phyloP scores from a whole-genome alignment of 2,113 vertebrate genomes.

The Solenodon paradoxus region DNA sequence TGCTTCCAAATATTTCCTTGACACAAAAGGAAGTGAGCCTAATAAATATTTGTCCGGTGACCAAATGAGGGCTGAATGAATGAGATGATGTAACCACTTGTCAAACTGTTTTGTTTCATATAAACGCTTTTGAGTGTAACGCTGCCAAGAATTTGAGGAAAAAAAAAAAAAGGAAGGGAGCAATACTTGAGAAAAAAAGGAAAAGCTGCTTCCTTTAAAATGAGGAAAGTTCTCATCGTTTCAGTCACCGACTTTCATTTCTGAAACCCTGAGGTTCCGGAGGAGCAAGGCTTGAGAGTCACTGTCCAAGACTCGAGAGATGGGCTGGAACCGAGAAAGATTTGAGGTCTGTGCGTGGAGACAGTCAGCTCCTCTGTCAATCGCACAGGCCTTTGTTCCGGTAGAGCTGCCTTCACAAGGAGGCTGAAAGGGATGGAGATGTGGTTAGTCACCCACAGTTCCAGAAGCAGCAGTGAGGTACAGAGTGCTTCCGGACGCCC shows the following conservation, averaged over 20 bases:
- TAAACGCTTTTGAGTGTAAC: neutral
- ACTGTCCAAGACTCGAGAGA: too few species aligned
- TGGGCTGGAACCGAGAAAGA: neutral
- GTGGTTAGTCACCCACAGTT: fast-evolving
- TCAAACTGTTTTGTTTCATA: neutral
- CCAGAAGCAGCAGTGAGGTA: too few species aligned
- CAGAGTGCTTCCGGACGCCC: too few species aligned
- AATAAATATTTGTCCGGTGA: neutral
- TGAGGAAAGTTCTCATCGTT: neutral
- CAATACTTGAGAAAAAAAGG: neutral
- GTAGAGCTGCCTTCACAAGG: neutral
- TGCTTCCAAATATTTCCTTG: neutral
- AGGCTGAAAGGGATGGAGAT: too few species aligned
- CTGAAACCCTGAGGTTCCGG: neutral
- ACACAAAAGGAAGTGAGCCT: neutral
- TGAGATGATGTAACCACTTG: neutral
- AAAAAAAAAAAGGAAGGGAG: neutral
- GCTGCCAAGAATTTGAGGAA: neutral
- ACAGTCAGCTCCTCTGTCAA: neutral
- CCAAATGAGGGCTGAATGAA: neutral
- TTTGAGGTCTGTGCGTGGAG: neutral
- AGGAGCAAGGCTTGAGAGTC: neutral
- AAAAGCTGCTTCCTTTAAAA: neutral
- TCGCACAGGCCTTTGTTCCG: neutral
- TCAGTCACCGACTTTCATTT: neutral